These are phyloP conservation scores for Dinomys branickii DNA, from an alignment of 2,113 vertebrate species.

Conservation along the genomic window DNA sequence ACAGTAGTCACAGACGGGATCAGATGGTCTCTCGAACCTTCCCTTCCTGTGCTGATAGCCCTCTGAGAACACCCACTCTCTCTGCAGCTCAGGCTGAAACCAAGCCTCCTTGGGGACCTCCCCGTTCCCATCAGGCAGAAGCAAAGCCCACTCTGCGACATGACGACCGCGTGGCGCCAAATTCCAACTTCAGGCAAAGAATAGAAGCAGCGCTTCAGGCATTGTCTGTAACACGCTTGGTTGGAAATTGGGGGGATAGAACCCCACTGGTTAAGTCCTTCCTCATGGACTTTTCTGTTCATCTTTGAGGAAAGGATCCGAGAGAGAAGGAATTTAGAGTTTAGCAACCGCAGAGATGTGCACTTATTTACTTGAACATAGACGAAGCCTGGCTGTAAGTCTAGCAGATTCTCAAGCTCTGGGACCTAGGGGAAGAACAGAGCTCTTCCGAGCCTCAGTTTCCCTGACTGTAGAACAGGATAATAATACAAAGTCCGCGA, in stretches of 20 bases:
- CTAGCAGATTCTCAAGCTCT: background rate
- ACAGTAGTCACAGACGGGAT: background rate
- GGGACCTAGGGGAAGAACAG: background rate
- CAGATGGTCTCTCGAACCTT: background rate
- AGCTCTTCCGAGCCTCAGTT: slow-evolving; percentile 32
- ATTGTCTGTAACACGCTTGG: background rate
- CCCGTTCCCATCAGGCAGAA: background rate
- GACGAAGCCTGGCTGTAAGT: background rate
- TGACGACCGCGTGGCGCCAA: background rate
- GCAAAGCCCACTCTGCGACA: background rate
- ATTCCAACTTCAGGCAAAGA: background rate
- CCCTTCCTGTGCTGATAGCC: too few relatives aligned
- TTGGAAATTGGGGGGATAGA: background rate
- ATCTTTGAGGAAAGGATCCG: background rate
- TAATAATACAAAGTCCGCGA: background rate
- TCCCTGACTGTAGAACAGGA: background rate
- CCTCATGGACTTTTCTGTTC: background rate
- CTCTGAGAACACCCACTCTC: background rate
- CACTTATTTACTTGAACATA: background rate
- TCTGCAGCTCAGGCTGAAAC: background rate
- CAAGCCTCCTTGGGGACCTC: background rate
- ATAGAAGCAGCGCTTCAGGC: background rate
- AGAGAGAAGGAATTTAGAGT: background rate
- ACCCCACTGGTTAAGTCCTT: background rate
- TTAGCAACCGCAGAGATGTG: background rate